Evolutionary conservation across 2,113 vertebrate genomes (phyloP).

Genomic region (Coracopsis vasa): DNA sequence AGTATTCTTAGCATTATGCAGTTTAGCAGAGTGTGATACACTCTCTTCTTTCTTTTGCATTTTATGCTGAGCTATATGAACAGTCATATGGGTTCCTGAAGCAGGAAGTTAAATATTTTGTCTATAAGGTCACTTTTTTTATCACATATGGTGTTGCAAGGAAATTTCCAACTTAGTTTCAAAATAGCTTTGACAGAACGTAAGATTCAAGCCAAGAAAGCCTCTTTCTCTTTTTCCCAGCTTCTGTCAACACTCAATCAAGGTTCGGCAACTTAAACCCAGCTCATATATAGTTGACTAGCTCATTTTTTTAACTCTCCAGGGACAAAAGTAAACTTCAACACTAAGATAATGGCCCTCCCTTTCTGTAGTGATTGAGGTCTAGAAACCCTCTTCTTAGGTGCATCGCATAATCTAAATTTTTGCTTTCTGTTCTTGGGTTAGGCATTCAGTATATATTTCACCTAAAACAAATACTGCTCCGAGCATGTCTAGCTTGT

Average conservation of each 20-base stretch:
- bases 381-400: not conserved
- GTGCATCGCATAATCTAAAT: not conserved
- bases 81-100: not conserved
- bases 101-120: slow-evolving; percentile 16
- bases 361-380: not conserved
- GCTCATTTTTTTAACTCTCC: not conserved
- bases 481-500: not conserved
- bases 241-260: slow-evolving; percentile 31
- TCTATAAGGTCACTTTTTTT: slow-evolving; percentile 40
- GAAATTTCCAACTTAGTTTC: slow-evolving; percentile 43
- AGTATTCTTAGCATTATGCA: not conserved
- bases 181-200: slow-evolving; percentile 7
- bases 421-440: not conserved
- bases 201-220: slow-evolving; percentile 6
- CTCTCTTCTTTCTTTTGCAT: not conserved
- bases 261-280: not conserved
- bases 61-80: not conserved
- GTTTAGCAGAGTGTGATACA: not conserved
- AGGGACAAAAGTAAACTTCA: not conserved
- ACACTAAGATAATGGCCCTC: not conserved
- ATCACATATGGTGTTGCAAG: not conserved
- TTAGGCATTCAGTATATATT: not conserved
- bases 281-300: not conserved
- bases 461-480: not conserved
- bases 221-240: not conserved